Conservation (phyloP, 1,140 invertebrate genomes). For the Trichonephila clavipes region DNA sequence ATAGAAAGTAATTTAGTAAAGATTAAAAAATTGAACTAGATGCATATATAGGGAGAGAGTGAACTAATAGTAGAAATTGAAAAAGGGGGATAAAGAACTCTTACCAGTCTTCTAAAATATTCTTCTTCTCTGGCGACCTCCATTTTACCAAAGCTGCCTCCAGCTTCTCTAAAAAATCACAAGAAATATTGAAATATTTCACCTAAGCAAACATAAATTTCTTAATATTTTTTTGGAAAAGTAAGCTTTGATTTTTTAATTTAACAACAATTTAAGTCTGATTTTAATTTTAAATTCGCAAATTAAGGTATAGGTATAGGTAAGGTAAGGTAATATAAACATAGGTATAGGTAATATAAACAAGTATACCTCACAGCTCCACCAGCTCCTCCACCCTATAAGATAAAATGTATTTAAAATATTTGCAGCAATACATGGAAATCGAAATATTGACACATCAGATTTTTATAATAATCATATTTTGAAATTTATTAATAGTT, state of each 20-base stretch:
- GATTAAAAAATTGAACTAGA: no score
- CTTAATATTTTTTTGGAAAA: background rate
- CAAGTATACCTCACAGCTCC: background rate
- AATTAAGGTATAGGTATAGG: background rate
- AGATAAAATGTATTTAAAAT: background rate
- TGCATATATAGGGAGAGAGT: no score
- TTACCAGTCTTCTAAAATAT: conserved; percentile 95
- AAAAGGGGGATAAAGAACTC: background rate
- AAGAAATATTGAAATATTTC: background rate
- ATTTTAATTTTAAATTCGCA: background rate
- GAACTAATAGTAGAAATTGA: no score
- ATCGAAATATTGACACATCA: no score
- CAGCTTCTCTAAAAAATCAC: conserved; percentile 85
- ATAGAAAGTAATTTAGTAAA: no score
- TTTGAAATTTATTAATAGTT: no score
- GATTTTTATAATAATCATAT: no score
- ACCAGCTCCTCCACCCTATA: background rate
- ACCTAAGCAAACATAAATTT: background rate
- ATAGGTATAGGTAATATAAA: background rate
- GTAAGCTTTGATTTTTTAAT: background rate
- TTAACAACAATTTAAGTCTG: background rate
- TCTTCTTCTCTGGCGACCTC: conserved; percentile 95
- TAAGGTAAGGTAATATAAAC: background rate
- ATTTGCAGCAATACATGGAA: no score
- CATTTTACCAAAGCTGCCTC: conserved; percentile 94